Evolutionary conservation across 2,113 vertebrate species (phyloP).

Genomic region (Sander vitreus): DNA sequence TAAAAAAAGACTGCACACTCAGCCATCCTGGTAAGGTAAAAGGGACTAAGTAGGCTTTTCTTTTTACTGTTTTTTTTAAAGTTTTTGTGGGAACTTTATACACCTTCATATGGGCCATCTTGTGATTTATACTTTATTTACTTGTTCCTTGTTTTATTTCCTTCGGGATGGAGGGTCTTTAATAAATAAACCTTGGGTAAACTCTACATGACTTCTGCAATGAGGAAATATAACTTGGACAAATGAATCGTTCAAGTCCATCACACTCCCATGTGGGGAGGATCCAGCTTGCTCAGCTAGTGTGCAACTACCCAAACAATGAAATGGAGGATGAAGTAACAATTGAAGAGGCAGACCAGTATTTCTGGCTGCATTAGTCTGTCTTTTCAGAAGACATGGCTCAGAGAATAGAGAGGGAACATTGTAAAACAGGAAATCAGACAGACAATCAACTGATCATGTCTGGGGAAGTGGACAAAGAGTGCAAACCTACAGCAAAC

Average conservation of each 20-base stretch:
- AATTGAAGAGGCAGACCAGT: constrained; percentile 56
- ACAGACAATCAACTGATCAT: constrained; percentile 47
- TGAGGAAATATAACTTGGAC: not conserved
- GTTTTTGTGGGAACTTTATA: not conserved
- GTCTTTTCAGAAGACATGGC: constrained; percentile 42
- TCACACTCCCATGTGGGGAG: constrained; percentile 25
- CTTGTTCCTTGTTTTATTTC: constrained; percentile 14
- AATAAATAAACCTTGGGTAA: constrained; percentile 7
- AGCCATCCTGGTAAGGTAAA: not conserved
- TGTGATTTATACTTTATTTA: constrained; percentile 8
- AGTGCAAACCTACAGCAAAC: constrained; percentile 12
- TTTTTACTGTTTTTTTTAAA: not conserved
- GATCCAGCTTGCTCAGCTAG: constrained; percentile 32
- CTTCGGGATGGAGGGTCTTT: not conserved
- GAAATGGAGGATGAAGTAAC: constrained; percentile 50
- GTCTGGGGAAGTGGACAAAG: constrained; percentile 42
- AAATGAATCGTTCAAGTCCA: constrained; percentile 18
- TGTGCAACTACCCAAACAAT: constrained; percentile 54
- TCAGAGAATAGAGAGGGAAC: constrained; percentile 41
- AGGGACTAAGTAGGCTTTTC: not conserved
- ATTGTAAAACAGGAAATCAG: constrained; percentile 70
- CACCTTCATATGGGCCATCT: not conserved
- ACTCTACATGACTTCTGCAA: not conserved
- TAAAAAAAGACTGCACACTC: not conserved
- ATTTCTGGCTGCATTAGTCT: constrained; percentile 57